These are phyloP conservation scores for Gila robusta DNA, from an alignment of 2,797 vertebrate genomes.

Conservation along the genomic window DNA sequence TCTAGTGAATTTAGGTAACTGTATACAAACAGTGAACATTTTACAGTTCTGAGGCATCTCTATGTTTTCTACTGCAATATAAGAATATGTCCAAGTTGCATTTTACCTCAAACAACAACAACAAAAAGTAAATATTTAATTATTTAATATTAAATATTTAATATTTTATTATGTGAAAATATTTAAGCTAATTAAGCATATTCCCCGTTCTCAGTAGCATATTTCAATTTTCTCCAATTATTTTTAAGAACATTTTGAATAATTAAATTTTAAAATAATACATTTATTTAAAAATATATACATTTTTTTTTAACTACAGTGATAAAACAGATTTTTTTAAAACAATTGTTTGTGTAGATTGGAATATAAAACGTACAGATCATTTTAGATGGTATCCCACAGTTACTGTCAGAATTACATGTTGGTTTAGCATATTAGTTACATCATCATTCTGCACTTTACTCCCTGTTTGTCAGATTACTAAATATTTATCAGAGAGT, in stretches of 20 bases:
- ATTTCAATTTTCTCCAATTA: neutral
- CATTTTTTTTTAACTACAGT: neutral
- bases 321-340: neutral
- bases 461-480: neutral
- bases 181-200: neutral
- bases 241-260: neutral
- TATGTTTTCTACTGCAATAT: neutral
- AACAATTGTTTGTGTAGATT: neutral
- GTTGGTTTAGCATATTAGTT: neutral
- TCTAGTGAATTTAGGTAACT: slow-evolving; percentile 86
- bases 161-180: too few species aligned
- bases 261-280: neutral
- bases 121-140: neutral
- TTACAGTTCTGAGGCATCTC: slow-evolving; percentile 6
- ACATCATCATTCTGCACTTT: neutral
- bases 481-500: neutral
- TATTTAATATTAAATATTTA: too few species aligned
- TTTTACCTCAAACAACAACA: neutral
- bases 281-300: neutral
- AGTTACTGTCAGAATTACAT: neutral
- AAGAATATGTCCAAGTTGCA: neutral
- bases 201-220: neutral
- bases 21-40: slow-evolving; percentile 22
- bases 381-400: neutral
- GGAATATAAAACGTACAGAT: neutral